phyloP scores from a whole-genome alignment of 2,888 invertebrate species.

The Phrixothrix hirtus region DNA sequence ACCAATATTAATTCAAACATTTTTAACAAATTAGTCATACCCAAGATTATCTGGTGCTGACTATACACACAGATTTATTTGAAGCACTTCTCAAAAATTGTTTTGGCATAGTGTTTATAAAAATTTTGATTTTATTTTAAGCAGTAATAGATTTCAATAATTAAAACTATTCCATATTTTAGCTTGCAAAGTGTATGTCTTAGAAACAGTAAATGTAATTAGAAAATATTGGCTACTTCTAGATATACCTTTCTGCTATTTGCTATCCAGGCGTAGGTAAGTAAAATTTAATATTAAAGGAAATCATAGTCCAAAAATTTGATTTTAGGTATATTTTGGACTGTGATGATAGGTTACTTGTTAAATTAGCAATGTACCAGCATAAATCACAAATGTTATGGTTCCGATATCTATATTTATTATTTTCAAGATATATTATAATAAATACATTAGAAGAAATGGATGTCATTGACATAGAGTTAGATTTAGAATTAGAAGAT shows the following conservation, averaged over 20 bases:
- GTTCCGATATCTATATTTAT: constrained; percentile 88
- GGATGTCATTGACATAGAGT: constrained; percentile 73
- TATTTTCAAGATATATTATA: constrained; percentile 87
- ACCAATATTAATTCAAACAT: too few relatives aligned
- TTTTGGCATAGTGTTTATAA: neutral
- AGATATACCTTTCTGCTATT: constrained; percentile 80
- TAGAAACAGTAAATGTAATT: constrained; percentile 83
- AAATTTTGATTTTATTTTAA: too few relatives aligned
- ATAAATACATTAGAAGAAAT: constrained; percentile 85
- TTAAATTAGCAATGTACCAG: constrained; percentile 79
- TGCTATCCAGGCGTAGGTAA: constrained; percentile 78
- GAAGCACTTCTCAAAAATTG: too few relatives aligned
- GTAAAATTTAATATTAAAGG: constrained; percentile 36
- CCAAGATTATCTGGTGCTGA: too few relatives aligned
- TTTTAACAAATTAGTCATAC: too few relatives aligned
- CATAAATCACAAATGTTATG: constrained; percentile 94
- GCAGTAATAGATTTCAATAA: too few relatives aligned
- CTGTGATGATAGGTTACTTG: constrained; percentile 62
- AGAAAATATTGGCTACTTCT: constrained; percentile 84
- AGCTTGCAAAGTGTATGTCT: constrained; percentile 81
- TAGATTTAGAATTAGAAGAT: constrained; percentile 73
- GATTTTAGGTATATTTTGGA: constrained; percentile 70
- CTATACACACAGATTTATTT: too few relatives aligned
- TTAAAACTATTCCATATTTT: constrained; percentile 49
- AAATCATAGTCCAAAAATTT: constrained; percentile 24